These are phyloP conservation scores for Arion vulgaris DNA, from an alignment of 1,140 invertebrate genomes.

Conservation along the genomic window DNA sequence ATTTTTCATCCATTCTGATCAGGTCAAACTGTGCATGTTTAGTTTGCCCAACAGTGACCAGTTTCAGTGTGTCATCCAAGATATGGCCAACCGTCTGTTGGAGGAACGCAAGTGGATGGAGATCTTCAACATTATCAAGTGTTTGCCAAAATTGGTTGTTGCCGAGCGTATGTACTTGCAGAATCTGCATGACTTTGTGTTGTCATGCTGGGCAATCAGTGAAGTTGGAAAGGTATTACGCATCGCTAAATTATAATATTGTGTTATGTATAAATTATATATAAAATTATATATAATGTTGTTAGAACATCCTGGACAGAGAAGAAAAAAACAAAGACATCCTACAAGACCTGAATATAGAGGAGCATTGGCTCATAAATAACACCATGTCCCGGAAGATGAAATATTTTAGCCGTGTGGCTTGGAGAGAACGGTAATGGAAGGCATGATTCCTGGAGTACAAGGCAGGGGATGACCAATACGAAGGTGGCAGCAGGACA, in stretches of 20 bases:
- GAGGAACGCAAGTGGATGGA: constrained; percentile 56
- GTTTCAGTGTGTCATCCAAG: constrained; percentile 56
- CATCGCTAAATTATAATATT: background rate
- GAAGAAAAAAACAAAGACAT: no score
- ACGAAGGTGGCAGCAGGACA: no score
- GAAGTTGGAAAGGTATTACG: constrained; percentile 13
- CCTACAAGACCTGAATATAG: no score
- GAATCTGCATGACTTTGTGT: constrained; percentile 60
- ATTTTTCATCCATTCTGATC: background rate
- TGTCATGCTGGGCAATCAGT: constrained; percentile 55
- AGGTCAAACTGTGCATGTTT: constrained; percentile 64
- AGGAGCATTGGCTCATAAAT: no score
- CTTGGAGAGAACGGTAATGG: no score
- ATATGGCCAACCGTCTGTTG: constrained; percentile 56
- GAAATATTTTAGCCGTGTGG: no score
- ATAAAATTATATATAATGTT: background rate
- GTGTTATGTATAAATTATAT: background rate
- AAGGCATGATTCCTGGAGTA: no score
- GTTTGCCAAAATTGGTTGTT: constrained; percentile 57
- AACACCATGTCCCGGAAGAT: no score
- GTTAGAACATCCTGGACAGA: no score
- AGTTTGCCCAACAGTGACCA: constrained; percentile 58
- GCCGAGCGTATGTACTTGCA: constrained; percentile 49
- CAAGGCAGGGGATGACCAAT: no score
- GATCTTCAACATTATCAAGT: constrained; percentile 55